Base-by-base conservation (phyloP, 2,113 vertebrate species). In the Macrotis lagotis region DNA sequence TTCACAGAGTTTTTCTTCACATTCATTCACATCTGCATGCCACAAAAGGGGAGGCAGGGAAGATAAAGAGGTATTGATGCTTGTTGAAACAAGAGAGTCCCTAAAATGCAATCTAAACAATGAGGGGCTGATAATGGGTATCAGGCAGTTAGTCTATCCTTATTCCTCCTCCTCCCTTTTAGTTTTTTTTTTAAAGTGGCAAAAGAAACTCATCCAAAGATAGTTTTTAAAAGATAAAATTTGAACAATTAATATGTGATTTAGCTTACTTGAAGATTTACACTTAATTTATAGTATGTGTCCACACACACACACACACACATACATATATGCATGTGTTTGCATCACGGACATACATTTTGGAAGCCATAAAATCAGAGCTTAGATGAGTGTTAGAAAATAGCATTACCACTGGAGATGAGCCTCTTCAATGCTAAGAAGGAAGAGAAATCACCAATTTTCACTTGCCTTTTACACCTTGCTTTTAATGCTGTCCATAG, bases 11-110 rank as follows among this genome's bases (percentile, higher is more conserved):
- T 97, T 97, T 37, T 99, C 96, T 92, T 98, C 97, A 88, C 99
- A 99, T 98, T 99, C 99, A 48, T 99, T 98, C 97, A 99, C 98
- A 97, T 99, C 99, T 99, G 97, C 49, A 89, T 5, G 94, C 48
- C 92, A 96, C 0, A 8, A 96, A 89, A 48, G 83, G 91, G 50
- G 25, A 96, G 91, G 91, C 11, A 7, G 44, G 48, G 89, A 50
- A 96, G 94, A 51, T 66, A 25, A 50, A 88, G 47, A 48, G 1
- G 83, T 52, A n/a, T 50, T 89, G 28, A 51, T 3, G 14, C 50
- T 89, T 25, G 26, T 28, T 12, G 44, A 48, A 89, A 93, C 2
- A 51, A 52, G 89, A 53, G 24, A 28, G 2, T 53, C 51, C 50
- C 26, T 48, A 48, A 89, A 53, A 24, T 8, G 28, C 49, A 24